Base-by-base conservation (phyloP, 1,140 invertebrate species). In the Druon quercuslanigerum region DNA sequence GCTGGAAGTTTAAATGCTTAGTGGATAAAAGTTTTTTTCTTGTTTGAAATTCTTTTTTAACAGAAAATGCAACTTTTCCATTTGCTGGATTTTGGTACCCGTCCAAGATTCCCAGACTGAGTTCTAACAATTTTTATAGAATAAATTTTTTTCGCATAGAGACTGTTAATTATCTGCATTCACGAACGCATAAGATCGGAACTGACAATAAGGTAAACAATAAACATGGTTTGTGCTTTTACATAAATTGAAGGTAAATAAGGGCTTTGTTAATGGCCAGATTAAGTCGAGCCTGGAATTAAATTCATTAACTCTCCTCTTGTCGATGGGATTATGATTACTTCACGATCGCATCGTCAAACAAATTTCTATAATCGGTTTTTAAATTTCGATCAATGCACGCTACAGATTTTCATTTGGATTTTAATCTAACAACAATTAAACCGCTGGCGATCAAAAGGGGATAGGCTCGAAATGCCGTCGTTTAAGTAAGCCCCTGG, bases 181-280 rank as follows among this genome's bases (percentile, higher is more conserved):
- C 33, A 33, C 33, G n/a, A 40, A n/a, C 33, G 60, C 25, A 33
- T 66, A 66, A 66, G 60, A 33, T 33, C 33, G 9, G 9, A 11
- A 16, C 33, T 33, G 4, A 66, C 60, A 20, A 46, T n/a, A 66
- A 33, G 33, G 60, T 66, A 66, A 66, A 66, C 60, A 66, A 13
- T 66, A 66, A 66, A 66, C 60, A 66, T 33, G 14, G 25, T 12
- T 80, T 54, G 78, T 78, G 76, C 78, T 71, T 82, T 71, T 79
- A 70, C 80, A 77, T 80, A 84, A 84, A 82, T 82, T 79, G 76
- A 84, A 84, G 70, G 79, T 79, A 82, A 84, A 84, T 80, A 82
- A 82, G 75, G 75, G 54, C 76, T 79, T 81, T 80, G 80, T 82
- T 84, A 25, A 66, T 25, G 14, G 13, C 5, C 13, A 66, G 60